Evolutionary conservation across 2,797 vertebrate species (phyloP).

Genomic region (Toxotes lorentzi): DNA sequence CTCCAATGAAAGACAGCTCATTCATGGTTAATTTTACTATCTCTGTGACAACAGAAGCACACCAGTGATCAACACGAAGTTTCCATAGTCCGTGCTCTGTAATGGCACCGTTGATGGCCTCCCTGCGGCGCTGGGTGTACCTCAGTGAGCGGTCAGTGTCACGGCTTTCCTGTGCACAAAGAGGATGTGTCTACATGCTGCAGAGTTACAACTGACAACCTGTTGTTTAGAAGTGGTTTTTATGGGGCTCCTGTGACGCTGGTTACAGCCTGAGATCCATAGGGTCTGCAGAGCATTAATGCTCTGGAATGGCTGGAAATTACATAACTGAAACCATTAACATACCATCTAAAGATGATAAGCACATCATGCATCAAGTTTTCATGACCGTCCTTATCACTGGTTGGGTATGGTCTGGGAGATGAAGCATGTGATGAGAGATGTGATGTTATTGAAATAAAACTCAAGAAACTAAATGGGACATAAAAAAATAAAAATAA

Average conservation of each 20-base stretch:
- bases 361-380: constrained; percentile 25
- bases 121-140: constrained; percentile 32
- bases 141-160: constrained; percentile 50
- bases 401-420: not conserved
- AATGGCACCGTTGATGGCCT: constrained; percentile 45
- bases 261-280: constrained; percentile 28
- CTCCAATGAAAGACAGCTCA: constrained; percentile 69
- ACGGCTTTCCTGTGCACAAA: constrained; percentile 54
- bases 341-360: constrained; percentile 32
- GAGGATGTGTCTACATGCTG: constrained; percentile 46
- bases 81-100: constrained; percentile 26
- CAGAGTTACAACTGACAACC: constrained; percentile 38
- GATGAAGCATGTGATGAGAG: not conserved
- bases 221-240: constrained; percentile 42
- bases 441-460: constrained; percentile 6
- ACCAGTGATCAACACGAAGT: constrained; percentile 53
- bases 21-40: constrained; percentile 78
- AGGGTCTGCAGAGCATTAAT: constrained; percentile 9
- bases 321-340: constrained; percentile 2
- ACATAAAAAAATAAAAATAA: not conserved
- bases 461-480: not conserved
- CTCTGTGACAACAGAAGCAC: constrained; percentile 55
- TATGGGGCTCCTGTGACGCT: constrained; percentile 29
- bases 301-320: constrained; percentile 18
- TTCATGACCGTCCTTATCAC: constrained; percentile 14